Evolutionary conservation across 2,113 vertebrate species (phyloP), one percentile per base, ranked within the genome.

Genomic region (Macquaria australasica): DNA sequence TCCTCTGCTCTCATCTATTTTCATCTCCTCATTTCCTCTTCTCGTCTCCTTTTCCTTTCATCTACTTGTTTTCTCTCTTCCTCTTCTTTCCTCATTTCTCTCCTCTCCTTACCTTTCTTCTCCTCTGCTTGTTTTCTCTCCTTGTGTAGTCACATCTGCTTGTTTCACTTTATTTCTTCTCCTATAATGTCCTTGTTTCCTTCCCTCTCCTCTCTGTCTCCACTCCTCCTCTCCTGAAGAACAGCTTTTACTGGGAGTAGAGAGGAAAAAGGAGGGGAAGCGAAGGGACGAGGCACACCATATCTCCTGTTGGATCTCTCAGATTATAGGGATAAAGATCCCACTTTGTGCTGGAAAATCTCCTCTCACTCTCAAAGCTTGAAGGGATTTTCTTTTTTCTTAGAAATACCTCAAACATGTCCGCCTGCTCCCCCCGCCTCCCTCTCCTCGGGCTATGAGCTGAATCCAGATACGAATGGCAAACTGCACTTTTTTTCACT

Each of bases 281-380:
- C 41, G 51, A 20, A 9, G 67, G 62, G 11, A 34, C 1, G 20
- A 55, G 50, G 55, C 18, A 6, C n/a, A 15, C 28, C 37, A 1
- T 71, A 88, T 90, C 89, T 85, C 23, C 73, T 45, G 80, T 59
- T 82, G 78, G 71, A 91, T 88, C 83, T 55, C 58, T 78, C 64
- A 88, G 83, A 90, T 89, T 87, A 81, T 6, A 62, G 74, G 73
- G 84, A 90, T 86, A 76, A 86, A 84, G 87, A 86, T 51, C 39
- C 31, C 87, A 88, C 84, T 91, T 86, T 86, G 87, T 77, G 69
- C 64, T 8, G 4, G 85, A 88, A 91, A 88, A 88, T 88, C 90
- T 90, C 79, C 72, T 63, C 73, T 88, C 76, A 18, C 62, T 74
- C 82, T 86, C 28, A 62, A 51, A 79, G 84, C 90, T 77, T 2